A percentile compares a stretch with the other conserved stretches of the same genome.
These are phyloP conservation scores for Nesoenas mayeri DNA, from an alignment of 2,113 vertebrate species.

Conservation along the genomic window DNA sequence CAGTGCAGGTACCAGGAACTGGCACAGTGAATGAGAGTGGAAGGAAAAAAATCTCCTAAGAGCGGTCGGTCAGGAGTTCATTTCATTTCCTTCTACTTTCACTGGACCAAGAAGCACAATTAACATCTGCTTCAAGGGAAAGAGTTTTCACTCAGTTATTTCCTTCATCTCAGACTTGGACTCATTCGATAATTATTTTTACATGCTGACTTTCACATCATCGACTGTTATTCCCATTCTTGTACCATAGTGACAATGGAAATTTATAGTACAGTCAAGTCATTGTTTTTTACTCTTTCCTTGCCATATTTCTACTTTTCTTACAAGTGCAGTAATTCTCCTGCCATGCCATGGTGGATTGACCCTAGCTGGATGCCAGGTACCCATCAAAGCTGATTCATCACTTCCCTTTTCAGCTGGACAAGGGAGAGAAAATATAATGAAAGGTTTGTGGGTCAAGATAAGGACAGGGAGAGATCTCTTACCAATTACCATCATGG, in stretches of 20 bases:
- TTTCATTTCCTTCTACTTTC: not conserved
- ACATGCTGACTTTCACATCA: not conserved
- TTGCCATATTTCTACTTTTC: not conserved
- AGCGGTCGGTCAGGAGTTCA: not conserved
- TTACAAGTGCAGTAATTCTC: not conserved
- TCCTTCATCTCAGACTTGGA: not conserved
- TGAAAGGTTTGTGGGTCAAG: too few relatives aligned
- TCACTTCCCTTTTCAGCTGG: too few relatives aligned
- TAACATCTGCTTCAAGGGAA: not conserved
- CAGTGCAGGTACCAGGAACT: not conserved
- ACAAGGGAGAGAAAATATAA: too few relatives aligned
- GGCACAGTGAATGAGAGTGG: not conserved
- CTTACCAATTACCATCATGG: too few relatives aligned
- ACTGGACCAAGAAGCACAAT: not conserved
- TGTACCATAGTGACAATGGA: not conserved
- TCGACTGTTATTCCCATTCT: not conserved
- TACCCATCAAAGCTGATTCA: too few relatives aligned
- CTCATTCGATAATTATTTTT: not conserved
- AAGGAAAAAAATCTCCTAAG: not conserved
- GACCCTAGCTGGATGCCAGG: too few relatives aligned
- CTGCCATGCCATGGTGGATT: too few relatives aligned
- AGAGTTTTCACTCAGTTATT: not conserved
- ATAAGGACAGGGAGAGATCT: too few relatives aligned
- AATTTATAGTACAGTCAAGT: not conserved
- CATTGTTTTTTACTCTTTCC: not conserved